A percentile compares a stretch with the other conserved stretches of the same genome.
phyloP scores from a whole-genome alignment of 2,888 invertebrate genomes.

The Drosophila helvetica region DNA sequence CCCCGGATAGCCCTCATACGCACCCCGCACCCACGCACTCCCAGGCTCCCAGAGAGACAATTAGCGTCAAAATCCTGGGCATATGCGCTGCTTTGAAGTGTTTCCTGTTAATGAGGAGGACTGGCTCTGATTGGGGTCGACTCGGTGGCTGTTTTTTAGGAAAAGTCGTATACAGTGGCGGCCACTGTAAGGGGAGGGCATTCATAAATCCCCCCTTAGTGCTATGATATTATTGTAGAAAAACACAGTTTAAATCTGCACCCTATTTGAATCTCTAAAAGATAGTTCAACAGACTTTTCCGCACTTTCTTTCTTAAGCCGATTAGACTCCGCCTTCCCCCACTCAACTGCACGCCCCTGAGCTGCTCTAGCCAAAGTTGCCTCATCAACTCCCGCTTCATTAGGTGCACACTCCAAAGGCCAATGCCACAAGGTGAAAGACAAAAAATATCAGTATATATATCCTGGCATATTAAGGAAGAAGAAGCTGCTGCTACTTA shows the following conservation, averaged over 20 bases:
- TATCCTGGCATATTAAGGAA: slow-evolving; percentile 6
- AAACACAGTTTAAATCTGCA: too few relatives aligned
- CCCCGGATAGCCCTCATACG: slow-evolving; percentile 13
- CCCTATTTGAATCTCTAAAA: too few relatives aligned
- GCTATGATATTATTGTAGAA: too few relatives aligned
- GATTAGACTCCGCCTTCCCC: too few relatives aligned
- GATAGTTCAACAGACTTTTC: too few relatives aligned
- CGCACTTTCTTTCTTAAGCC: too few relatives aligned
- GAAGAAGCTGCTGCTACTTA: slow-evolving; percentile 41
- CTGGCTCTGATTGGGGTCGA: slow-evolving; percentile 18
- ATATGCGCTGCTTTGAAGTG: slow-evolving; percentile 64
- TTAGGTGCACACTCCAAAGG: slow-evolving; percentile 71
- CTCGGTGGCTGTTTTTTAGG: slow-evolving; percentile 28
- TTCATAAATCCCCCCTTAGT: too few relatives aligned
- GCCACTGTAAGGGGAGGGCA: too few relatives aligned
- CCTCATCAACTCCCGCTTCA: slow-evolving; percentile 71
- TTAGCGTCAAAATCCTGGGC: slow-evolving; percentile 62
- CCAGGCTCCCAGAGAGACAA: slow-evolving; percentile 43
- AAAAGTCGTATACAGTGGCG: slow-evolving; percentile 5
- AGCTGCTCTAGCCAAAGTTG: slow-evolving; percentile 14
- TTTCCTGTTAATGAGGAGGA: slow-evolving; percentile 66
- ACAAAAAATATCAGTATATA: slow-evolving; percentile 43
- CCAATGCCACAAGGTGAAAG: slow-evolving; percentile 76
- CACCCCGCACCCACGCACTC: slow-evolving; percentile 1
- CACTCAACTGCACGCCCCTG: slow-evolving; percentile 35